phyloP scores from a whole-genome alignment of 2,888 invertebrate genomes.

The Ophion ellenae region DNA sequence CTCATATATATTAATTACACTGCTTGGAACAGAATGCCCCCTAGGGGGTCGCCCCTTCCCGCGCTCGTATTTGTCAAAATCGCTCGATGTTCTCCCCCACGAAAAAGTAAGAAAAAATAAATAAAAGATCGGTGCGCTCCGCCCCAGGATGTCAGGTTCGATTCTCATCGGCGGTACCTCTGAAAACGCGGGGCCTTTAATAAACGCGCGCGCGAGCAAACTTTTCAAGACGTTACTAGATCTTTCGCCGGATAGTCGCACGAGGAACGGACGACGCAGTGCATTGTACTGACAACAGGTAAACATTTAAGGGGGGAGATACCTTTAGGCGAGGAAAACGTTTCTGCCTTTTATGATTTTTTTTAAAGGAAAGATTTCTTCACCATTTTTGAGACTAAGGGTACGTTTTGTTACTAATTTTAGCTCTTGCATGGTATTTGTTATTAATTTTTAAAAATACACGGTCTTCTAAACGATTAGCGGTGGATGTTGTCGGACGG shows the following conservation, averaged over 20 bases:
- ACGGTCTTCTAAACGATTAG: too few relatives aligned
- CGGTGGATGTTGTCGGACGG: too few relatives aligned
- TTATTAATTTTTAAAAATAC: too few relatives aligned
- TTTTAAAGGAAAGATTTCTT: too few relatives aligned
- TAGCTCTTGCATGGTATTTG: too few relatives aligned
- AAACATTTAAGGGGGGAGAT: neutral
- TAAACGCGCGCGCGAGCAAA: slow-evolving; percentile 45
- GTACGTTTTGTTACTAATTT: too few relatives aligned
- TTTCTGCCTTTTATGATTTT: too few relatives aligned
- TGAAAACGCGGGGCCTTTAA: slow-evolving; percentile 60
- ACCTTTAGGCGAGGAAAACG: too few relatives aligned
- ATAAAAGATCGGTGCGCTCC: slow-evolving; percentile 3
- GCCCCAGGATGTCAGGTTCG: neutral
- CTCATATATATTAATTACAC: neutral
- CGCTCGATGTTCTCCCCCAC: slow-evolving; percentile 26
- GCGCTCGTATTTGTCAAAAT: neutral
- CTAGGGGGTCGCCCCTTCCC: neutral
- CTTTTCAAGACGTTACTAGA: slow-evolving; percentile 51
- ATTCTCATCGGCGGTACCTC: slow-evolving; percentile 29
- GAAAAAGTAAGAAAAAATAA: neutral
- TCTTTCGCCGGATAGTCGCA: slow-evolving; percentile 54
- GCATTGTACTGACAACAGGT: slow-evolving; percentile 41
- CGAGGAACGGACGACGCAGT: slow-evolving; percentile 38
- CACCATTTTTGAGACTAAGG: too few relatives aligned
- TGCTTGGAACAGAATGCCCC: too few relatives aligned